Evolutionary conservation across 2,888 invertebrate genomes (phyloP).

Genomic region (Apamea sordens): DNA sequence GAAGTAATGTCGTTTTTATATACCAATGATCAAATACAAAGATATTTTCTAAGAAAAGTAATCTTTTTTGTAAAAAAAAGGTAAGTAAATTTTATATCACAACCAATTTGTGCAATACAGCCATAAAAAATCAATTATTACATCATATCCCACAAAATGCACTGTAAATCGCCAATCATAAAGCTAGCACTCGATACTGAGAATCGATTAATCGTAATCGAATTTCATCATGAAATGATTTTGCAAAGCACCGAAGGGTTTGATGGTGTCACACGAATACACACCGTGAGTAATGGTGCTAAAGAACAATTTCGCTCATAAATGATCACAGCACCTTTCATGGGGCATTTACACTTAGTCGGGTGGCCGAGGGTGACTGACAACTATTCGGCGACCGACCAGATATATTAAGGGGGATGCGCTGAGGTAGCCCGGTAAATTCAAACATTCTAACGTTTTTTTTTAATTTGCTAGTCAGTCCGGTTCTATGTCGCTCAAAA

Average conservation of each 20-base stretch:
- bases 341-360: constrained; percentile 57
- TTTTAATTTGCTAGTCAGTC: too few relatives aligned
- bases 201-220: constrained; percentile 37
- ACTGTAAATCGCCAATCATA: constrained; percentile 58
- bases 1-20: neutral
- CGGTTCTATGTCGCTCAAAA: too few relatives aligned
- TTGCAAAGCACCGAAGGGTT: constrained; percentile 63
- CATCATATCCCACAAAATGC: constrained; percentile 56
- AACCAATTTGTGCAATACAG: constrained; percentile 5
- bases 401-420: neutral
- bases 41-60: neutral
- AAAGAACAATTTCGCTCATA: constrained; percentile 68
- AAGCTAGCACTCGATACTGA: constrained; percentile 60
- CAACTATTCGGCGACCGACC: constrained; percentile 21
- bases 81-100: constrained; percentile 26
- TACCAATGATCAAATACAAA: too few relatives aligned
- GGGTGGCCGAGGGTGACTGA: constrained; percentile 15
- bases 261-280: constrained; percentile 71
- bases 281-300: constrained; percentile 73
- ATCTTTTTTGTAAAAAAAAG: neutral
- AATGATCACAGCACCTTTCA: constrained; percentile 66
- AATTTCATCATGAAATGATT: constrained; percentile 45
- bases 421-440: too few relatives aligned
- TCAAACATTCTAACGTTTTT: too few relatives aligned
- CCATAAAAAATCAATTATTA: constrained; percentile 10